Conservation (phyloP, 2,888 invertebrate genomes). For the Ornithoptera priamus region DNA sequence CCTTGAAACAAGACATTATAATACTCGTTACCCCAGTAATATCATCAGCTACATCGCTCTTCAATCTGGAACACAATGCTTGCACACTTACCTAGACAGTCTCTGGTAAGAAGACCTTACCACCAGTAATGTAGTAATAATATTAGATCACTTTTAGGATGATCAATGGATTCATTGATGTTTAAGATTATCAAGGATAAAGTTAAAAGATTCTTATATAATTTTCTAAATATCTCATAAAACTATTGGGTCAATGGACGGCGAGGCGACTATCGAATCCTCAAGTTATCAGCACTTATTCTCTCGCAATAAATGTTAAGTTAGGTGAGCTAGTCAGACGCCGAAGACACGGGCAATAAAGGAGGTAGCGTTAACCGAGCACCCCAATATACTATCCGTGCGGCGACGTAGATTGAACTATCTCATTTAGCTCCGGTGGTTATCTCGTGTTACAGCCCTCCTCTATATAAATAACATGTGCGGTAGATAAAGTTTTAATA, state of each 20-base stretch:
- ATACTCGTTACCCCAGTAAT: too few species aligned
- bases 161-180: not conserved
- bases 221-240: not conserved
- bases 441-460: constrained; percentile 42
- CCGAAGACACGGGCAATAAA: constrained; percentile 18
- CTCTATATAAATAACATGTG: constrained; percentile 16
- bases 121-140: too few species aligned
- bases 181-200: not conserved
- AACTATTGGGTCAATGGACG: not conserved
- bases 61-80: too few species aligned
- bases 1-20: too few species aligned
- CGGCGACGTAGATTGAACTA: constrained; percentile 52
- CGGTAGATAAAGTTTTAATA: constrained; percentile 13
- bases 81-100: too few species aligned
- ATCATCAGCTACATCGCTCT: too few species aligned
- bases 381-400: constrained; percentile 28
- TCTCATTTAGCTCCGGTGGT: constrained; percentile 58
- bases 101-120: too few species aligned
- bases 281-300: not conserved
- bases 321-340: constrained; percentile 10
- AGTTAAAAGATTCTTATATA: not conserved
- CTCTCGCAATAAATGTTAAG: not conserved
- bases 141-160: not conserved
- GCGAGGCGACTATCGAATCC: not conserved
- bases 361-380: constrained; percentile 7